These are phyloP conservation scores for Pollenia labialis DNA, from an alignment of 2,888 invertebrate genomes.

Conservation along the genomic window DNA sequence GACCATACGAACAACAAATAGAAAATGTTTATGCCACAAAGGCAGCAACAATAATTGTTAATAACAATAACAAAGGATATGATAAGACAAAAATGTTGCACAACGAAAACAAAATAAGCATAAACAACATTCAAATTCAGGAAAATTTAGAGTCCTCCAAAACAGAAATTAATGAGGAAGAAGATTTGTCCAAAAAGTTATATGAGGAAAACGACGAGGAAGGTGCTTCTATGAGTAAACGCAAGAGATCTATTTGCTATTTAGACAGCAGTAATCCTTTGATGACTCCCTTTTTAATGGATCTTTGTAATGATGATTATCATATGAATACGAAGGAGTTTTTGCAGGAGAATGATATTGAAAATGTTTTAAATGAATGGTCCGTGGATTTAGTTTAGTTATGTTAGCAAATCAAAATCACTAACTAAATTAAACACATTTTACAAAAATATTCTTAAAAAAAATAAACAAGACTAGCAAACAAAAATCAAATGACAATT, in stretches of 20 bases:
- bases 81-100: slow-evolving; percentile 19
- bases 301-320: slow-evolving; percentile 82
- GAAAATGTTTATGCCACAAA: slow-evolving; percentile 17
- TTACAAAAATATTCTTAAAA: slow-evolving; percentile 16
- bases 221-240: slow-evolving; percentile 64
- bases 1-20: slow-evolving; percentile 56
- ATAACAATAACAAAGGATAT: slow-evolving; percentile 14
- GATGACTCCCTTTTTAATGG: slow-evolving; percentile 79
- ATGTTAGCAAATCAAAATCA: slow-evolving; percentile 3
- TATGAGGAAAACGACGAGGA: slow-evolving; percentile 12
- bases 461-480: slow-evolving; percentile 12
- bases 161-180: not conserved
- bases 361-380: slow-evolving; percentile 80
- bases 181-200: slow-evolving; percentile 8
- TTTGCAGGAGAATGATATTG: slow-evolving; percentile 79
- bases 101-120: not conserved
- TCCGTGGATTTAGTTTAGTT: slow-evolving; percentile 76
- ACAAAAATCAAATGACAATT: not conserved
- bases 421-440: slow-evolving; percentile 18
- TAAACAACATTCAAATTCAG: not conserved
- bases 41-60: not conserved
- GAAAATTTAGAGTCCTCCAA: not conserved
- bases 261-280: slow-evolving; percentile 81
- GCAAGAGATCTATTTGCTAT: slow-evolving; percentile 78
- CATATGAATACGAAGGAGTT: slow-evolving; percentile 79